Evolutionary conservation across 2,113 vertebrate genomes (phyloP), one percentile per base, ranked within the genome.

Genomic region (Mesitornis unicolor): DNA sequence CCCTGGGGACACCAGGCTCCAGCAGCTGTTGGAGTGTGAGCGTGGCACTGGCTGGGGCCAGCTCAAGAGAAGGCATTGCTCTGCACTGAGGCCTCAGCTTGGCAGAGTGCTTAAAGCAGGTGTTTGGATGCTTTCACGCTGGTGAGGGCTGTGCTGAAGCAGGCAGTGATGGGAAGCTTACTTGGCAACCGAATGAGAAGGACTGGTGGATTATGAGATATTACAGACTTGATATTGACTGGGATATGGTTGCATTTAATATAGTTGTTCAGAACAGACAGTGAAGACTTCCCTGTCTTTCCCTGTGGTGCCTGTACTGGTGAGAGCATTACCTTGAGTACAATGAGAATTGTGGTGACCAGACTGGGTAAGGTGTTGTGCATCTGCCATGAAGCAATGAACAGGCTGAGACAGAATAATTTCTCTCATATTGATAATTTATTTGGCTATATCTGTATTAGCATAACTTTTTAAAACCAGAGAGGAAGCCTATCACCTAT

Each of bases 311-410:
- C 65, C 68, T 69, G 50, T 40, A 13, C 60, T 67, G 69, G 18
- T 79, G 42, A 1, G 3, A 69, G 26, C 38, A 1, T 20, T 47
- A 48, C 84, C 71, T n/a, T 16, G 14, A 53, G 45, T 0, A 5
- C 0, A 1, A 13, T 6, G 48, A 59, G 20, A 26, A 9, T 2
- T 0, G 5, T 36, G 45, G 15, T 40, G 42, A 22, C 20, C 5
- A 33, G 53, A 19, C 33, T 16, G n/a, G 43, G 20, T 10, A 24
- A 73, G 38, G 28, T 21, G 48, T 0, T 35, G 54, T 71, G 65
- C 16, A 7, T 16, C 65, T 43, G 28, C 21, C 11, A 16, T 0
- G 0, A 47, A 82, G 38, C 54, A 85, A 60, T 6, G 22, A 83
- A 36, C 45, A 78, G 53, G 26, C 57, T 65, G 57, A 83, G 71